phyloP scores from a whole-genome alignment of 2,113 vertebrate genomes.

The Pelusios castaneus region DNA sequence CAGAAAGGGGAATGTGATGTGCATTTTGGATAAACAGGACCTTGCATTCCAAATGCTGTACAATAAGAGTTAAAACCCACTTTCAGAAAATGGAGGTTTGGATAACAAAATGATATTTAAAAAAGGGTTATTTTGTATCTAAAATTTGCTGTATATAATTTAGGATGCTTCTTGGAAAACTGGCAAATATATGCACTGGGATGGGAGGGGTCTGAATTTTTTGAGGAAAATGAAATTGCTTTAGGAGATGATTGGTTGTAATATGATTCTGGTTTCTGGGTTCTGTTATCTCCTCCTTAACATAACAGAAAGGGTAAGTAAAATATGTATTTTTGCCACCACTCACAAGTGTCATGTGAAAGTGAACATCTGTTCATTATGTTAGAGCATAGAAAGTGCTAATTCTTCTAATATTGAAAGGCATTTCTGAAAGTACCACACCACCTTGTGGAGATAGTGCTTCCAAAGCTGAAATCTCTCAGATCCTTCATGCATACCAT shows the following conservation, averaged over 20 bases:
- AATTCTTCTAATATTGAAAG: background rate
- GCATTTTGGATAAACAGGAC: background rate
- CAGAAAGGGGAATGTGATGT: background rate
- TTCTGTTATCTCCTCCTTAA: background rate
- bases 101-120: background rate
- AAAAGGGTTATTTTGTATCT: background rate
- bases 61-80: background rate
- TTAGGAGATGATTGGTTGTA: background rate
- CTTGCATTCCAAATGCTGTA: background rate
- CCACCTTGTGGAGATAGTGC: background rate
- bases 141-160: background rate
- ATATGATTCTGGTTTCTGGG: background rate
- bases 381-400: too few species aligned
- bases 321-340: background rate
- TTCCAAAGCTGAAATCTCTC: background rate
- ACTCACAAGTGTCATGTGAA: background rate
- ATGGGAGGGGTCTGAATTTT: background rate
- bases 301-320: background rate
- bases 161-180: background rate
- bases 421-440: background rate
- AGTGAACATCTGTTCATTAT: fast-evolving
- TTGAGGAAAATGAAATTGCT: background rate
- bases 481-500: background rate
- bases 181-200: background rate
- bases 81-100: background rate